Percentiles rank a stretch among this genome's conserved stretches.
phyloP scores from a whole-genome alignment of 2,797 vertebrate species.

The Enteromius mattozi region DNA sequence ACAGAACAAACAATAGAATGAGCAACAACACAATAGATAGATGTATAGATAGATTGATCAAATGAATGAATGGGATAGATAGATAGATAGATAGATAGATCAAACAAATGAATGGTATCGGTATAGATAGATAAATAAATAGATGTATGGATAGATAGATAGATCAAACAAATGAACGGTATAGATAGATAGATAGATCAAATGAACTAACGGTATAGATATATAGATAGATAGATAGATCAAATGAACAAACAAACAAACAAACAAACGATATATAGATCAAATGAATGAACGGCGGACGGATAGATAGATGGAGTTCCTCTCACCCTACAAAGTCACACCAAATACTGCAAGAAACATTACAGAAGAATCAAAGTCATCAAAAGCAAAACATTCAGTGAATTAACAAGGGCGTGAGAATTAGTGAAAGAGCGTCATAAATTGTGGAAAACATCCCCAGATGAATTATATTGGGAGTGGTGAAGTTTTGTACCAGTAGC shows the following conservation, averaged over 20 bases:
- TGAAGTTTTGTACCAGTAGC: constrained; percentile 54
- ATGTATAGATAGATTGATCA: neutral
- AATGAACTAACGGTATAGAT: too few relatives aligned
- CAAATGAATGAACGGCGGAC: too few relatives aligned
- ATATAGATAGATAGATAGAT: too few relatives aligned
- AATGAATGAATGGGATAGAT: neutral
- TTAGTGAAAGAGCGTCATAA: constrained; percentile 61
- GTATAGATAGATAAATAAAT: neutral
- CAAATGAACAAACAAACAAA: too few relatives aligned
- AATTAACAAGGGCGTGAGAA: constrained; percentile 65
- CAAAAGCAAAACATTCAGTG: constrained; percentile 55
- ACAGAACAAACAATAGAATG: neutral
- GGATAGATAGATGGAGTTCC: neutral
- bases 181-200: too few relatives aligned
- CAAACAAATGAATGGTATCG: too few relatives aligned
- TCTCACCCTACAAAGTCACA: constrained; percentile 37
- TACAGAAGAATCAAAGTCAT: constrained; percentile 52
- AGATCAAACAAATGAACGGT: neutral
- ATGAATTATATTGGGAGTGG: constrained; percentile 37
- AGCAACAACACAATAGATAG: neutral
- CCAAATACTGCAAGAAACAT: constrained; percentile 54
- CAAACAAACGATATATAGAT: too few relatives aligned
- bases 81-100: neutral
- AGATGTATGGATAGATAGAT: constrained; percentile 42
- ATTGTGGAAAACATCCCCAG: constrained; percentile 59